Base-by-base conservation (phyloP, 2,113 vertebrate genomes). In the Semnornis frantzii region DNA sequence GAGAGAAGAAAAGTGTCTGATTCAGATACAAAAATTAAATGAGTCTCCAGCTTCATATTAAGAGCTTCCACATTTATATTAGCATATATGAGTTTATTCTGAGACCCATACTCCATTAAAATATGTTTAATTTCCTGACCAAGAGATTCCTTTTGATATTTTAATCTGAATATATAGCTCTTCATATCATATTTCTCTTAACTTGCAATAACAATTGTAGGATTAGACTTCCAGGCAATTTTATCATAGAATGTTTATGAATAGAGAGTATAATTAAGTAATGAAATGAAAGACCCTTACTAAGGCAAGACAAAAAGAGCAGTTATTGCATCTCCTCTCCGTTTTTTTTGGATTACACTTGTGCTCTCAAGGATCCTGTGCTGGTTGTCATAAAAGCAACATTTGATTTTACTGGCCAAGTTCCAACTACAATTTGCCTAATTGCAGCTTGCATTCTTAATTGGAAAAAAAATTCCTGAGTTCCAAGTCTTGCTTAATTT, bases 341-440 rank as follows among this genome's bases (percentile, higher is more conserved):
- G 44, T 5, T 59, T 74, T 89, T 89, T 65, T 87, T 19, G 76
- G 81, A 85, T 90, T 58, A 82, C 34, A 76, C 31, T 92, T 82
- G 28, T 85, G 72, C 34, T 89, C 21, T 34, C 59, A 91, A 85
- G 72, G 34, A 73, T 73, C 72, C 79, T 65, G 5, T 59, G 68
- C 59, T 79, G 12, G 39, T 89, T 75, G 50, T 89, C 50, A 59
- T 34, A 63, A 60, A 92, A 87, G 55, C 37, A 64, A 64, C 52
- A 55, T 72, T 82, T 76, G 25, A 89, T 92, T 87, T 87, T 74
- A 60, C 60, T 91, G 92, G 92, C 72, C 84, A 68, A 89, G 89
- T 85, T 94, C 91, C 92, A 96, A 80, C 34, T 31, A 19, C 42
- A 68, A 89, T 96, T 93, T 91, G 64, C 82, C 60, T 92, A 96